phyloP scores from a whole-genome alignment of 92 coral and sea anemone species.

The Montipora capitata region DNA sequence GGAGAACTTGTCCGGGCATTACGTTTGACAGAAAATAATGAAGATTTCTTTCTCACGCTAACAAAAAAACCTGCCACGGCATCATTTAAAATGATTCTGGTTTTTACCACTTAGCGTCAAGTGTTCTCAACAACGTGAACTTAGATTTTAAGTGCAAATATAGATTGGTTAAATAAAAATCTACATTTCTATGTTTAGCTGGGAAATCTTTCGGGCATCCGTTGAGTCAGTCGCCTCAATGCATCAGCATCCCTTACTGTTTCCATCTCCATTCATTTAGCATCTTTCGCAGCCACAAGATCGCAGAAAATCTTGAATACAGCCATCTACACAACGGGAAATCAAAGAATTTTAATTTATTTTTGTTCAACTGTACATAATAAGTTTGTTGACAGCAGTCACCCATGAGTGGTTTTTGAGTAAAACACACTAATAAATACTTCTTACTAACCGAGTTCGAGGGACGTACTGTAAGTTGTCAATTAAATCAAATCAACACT shows the following conservation, averaged over 20 bases:
- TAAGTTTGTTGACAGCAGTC: background rate
- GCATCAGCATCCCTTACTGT: background rate
- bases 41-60: background rate
- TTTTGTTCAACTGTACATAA: background rate
- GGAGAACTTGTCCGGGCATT: background rate
- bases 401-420: too few relatives aligned
- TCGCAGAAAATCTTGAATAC: background rate
- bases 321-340: background rate
- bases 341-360: background rate
- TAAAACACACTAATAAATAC: too few relatives aligned
- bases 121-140: background rate
- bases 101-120: background rate
- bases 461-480: too few relatives aligned
- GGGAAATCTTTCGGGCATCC: background rate
- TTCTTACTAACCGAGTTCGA: too few relatives aligned
- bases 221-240: background rate
- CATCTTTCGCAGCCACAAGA: background rate
- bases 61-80: background rate
- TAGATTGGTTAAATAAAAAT: background rate
- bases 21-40: background rate
- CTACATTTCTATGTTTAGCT: background rate
- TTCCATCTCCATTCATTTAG: background rate
- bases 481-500: too few relatives aligned
- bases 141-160: background rate
- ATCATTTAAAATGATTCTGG: background rate